Evolutionary conservation across 2,113 vertebrate species (phyloP).

Genomic region (Sprattus sprattus): DNA sequence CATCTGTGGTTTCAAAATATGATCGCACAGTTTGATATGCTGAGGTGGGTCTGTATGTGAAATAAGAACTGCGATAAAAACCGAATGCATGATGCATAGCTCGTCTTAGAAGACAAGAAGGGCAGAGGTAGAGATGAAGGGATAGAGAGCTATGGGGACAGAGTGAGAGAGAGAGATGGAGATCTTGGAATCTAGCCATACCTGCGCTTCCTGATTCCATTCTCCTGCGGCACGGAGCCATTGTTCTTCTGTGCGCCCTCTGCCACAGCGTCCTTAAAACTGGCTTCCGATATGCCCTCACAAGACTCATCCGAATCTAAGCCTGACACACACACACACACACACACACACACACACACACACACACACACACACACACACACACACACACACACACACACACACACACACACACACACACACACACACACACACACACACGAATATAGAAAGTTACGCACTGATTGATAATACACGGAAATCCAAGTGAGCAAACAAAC

Average conservation of each 20-base stretch:
- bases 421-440: background rate
- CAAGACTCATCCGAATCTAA: conserved; percentile 93
- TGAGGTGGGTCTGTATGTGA: background rate
- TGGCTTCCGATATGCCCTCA: conserved; percentile 85
- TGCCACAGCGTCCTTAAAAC: conserved; percentile 78
- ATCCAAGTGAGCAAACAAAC: background rate
- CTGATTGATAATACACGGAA: background rate
- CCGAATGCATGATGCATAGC: background rate
- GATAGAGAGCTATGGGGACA: background rate
- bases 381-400: background rate
- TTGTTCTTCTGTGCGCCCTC: conserved; percentile 73
- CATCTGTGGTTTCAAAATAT: background rate
- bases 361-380: background rate
- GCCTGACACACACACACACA: conserved; percentile 70
- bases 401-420: background rate
- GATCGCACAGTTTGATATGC: background rate
- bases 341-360: background rate
- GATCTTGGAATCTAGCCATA: conserved; percentile 62
- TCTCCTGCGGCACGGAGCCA: conserved; percentile 79
- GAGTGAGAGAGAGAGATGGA: background rate
- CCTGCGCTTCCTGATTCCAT: conserved; percentile 91
- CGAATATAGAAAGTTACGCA: background rate
- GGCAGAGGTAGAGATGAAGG: background rate
- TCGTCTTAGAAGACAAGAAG: background rate
- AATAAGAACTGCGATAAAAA: background rate